Conservation (phyloP, 1,140 invertebrate genomes). For the Matsumurasca onukii region DNA sequence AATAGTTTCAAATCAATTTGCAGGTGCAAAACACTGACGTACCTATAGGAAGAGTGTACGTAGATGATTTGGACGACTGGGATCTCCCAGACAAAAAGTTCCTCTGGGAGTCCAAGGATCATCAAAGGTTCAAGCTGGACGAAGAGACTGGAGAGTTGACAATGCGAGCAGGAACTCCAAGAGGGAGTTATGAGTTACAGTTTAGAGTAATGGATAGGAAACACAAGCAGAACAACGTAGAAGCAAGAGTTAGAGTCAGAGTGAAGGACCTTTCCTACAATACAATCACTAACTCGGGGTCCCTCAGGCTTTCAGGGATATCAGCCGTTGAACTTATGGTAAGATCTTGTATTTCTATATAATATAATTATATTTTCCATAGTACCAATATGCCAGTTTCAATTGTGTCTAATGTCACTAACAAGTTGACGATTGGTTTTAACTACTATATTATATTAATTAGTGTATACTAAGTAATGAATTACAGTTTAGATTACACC, state of each 20-base stretch:
- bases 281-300: constrained; percentile 93
- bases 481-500: neutral
- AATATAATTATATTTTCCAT: neutral
- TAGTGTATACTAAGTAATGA: neutral
- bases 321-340: constrained; percentile 95
- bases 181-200: constrained; percentile 80
- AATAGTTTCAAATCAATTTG: too few species aligned
- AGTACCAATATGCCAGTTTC: neutral
- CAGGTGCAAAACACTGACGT: constrained; percentile 88
- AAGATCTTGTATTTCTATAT: constrained; percentile 87
- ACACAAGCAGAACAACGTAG: constrained; percentile 88
- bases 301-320: constrained; percentile 89
- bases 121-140: constrained; percentile 82
- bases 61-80: constrained; percentile 97
- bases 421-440: neutral
- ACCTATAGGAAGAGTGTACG: constrained; percentile 92
- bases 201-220: constrained; percentile 87
- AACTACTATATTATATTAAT: neutral
- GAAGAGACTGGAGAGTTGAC: constrained; percentile 93
- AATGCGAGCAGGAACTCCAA: constrained; percentile 87
- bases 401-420: neutral
- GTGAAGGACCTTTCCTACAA: constrained; percentile 94
- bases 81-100: constrained; percentile 96
- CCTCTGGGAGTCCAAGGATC: constrained; percentile 83
- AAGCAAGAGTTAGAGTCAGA: constrained; percentile 89